Conservation (phyloP, 2,113 vertebrate species). For the Panurus biarmicus region DNA sequence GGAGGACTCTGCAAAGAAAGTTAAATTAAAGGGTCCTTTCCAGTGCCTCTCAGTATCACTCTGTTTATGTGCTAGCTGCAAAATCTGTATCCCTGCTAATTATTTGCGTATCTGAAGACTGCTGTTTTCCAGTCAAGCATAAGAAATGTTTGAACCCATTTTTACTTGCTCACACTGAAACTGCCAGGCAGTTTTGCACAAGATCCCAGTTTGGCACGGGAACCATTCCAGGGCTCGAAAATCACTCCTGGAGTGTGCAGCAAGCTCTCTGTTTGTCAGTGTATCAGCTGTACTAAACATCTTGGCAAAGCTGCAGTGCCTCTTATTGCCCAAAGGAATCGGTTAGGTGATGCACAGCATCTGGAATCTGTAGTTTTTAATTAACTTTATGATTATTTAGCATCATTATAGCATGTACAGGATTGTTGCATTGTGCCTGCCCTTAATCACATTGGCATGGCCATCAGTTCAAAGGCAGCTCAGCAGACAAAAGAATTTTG, state of each 20-base stretch:
- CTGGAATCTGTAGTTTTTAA: conserved; percentile 75
- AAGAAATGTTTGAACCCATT: conserved; percentile 38
- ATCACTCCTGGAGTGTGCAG: conserved; percentile 4
- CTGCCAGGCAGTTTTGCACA: neutral
- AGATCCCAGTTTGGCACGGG: conserved; percentile 12
- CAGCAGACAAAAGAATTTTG: conserved; percentile 41
- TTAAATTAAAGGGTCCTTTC: neutral
- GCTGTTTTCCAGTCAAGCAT: conserved; percentile 19
- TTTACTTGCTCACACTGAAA: neutral
- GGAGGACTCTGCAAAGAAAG: neutral
- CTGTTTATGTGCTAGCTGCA: neutral
- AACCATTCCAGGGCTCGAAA: conserved; percentile 50
- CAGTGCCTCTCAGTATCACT: neutral
- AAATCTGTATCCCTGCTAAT: neutral
- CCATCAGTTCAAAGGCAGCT: conserved; percentile 23
- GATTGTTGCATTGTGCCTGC: conserved; percentile 56
- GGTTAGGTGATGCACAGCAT: conserved; percentile 67
- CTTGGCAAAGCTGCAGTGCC: conserved; percentile 55
- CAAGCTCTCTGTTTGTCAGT: conserved; percentile 33
- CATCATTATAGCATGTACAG: conserved; percentile 52
- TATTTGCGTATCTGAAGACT: neutral
- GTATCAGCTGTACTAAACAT: conserved; percentile 47
- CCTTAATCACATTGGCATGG: conserved; percentile 55
- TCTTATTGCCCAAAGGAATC: conserved; percentile 67
- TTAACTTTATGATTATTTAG: conserved; percentile 74